A percentile compares a stretch with the other conserved stretches of the same genome.
Conservation (phyloP, 1,140 invertebrate genomes). For the Tribolium castaneum region DNA sequence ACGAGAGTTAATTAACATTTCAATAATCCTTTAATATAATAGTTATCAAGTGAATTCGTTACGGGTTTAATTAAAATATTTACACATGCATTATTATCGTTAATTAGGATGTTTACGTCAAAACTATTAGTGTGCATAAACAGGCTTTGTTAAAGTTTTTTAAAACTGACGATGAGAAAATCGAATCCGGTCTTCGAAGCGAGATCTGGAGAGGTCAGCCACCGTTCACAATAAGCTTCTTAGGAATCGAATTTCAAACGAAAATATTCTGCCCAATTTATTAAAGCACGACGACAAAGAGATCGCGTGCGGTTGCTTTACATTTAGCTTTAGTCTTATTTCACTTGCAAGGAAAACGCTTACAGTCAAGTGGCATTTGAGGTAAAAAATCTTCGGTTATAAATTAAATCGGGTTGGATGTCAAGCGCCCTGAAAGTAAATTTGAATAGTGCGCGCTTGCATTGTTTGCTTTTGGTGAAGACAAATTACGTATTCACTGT, state of each 20-base stretch:
- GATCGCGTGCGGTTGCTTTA: background rate
- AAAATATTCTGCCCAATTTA: background rate
- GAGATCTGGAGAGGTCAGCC: background rate
- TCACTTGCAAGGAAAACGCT: background rate
- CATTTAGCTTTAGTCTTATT: background rate
- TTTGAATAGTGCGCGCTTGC: conserved; percentile 15
- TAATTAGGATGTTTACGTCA: background rate
- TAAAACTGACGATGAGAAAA: background rate
- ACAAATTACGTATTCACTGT: conserved; percentile 23
- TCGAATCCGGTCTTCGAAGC: background rate
- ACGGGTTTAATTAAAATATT: background rate
- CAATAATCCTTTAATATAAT: background rate
- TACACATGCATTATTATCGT: background rate
- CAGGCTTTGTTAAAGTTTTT: background rate
- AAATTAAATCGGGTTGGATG: conserved; percentile 17
- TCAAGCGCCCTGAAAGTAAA: conserved; percentile 21
- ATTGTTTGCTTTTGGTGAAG: conserved; percentile 18
- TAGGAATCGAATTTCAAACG: background rate
- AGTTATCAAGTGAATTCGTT: background rate
- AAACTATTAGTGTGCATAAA: background rate
- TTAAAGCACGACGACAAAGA: background rate
- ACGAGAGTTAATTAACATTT: background rate
- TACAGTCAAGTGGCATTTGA: background rate
- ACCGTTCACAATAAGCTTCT: background rate
- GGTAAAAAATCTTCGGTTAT: background rate